Evolutionary conservation across 1,140 invertebrate species (phyloP), one percentile per base, ranked within the genome.

Genomic region (Potamilus streckersoni): DNA sequence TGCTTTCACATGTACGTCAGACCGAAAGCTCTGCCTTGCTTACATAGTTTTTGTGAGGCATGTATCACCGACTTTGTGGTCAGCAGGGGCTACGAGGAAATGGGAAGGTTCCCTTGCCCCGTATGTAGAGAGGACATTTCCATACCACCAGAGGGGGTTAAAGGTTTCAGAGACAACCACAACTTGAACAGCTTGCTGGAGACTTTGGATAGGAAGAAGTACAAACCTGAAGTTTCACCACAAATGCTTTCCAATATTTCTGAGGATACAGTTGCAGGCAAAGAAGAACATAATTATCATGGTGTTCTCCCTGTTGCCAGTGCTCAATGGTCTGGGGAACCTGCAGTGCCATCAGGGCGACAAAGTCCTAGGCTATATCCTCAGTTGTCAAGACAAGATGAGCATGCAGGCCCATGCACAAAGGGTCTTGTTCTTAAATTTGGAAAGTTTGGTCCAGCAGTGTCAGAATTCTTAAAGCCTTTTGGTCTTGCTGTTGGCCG

Each of bases 1-100:
- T 89, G 88, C 82, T 79, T 83, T n/a, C 69, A 80, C 14, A 57
- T 64, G 19, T 87, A 84, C 68, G 77, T 65, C 1, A 76, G 74
- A 55, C 88, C 88, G 4, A 87, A 88, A 78, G 86, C 86, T 8
- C 70, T 89, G 55, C 84, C 86, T 2, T 89, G 88, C 69, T 66
- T 87, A 6, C 88, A 89, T 74, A 87, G 85, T 19, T 89, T 86
- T 60, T 88, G 87, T 73, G 73, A 83, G 69, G 74, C 77, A 14
- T 89, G 88, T 76, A 77, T 89, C 0, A 73, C 71, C 55, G 84
- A 84, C 58, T 88, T 83, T 64, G 75, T 88, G 3, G 73, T 58
- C 8, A 80, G 81, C 69, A 63, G 80, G 49, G 79, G 82, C 0
- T 85, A 80, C 61, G 79, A 80, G 60, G 38, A 55, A 1, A 49